Conservation (phyloP, 2,113 vertebrate genomes). For the Myiozetetes cayanensis region DNA sequence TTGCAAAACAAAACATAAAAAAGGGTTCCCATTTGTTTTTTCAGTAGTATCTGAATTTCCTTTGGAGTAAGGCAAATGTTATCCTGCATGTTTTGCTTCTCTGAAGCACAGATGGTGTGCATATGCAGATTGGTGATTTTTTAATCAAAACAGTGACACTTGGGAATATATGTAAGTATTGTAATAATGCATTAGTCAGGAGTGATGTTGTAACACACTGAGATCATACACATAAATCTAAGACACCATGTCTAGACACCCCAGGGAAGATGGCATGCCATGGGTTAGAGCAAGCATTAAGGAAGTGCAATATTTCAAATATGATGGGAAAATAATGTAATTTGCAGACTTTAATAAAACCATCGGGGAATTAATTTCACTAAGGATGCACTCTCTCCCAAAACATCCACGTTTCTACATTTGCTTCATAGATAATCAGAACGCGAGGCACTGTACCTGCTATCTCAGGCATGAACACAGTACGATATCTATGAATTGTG, state of each 20-base stretch:
- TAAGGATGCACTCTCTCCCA: conserved; percentile 62
- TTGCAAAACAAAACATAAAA: conserved; percentile 31
- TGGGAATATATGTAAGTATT: conserved; percentile 86
- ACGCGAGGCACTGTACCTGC: conserved; percentile 68
- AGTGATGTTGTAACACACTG: conserved; percentile 83
- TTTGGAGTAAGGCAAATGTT: conserved; percentile 71
- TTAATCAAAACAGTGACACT: conserved; percentile 86
- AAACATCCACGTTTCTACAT: conserved; percentile 61
- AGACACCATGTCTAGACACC: conserved; percentile 79
- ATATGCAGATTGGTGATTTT: conserved; percentile 88
- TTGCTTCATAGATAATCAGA: conserved; percentile 70
- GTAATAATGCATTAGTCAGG: conserved; percentile 82
- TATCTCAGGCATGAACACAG: conserved; percentile 70
- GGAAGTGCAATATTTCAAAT: conserved; percentile 77
- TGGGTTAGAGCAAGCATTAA: conserved; percentile 76
- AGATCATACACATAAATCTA: conserved; percentile 83
- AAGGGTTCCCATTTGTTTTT: conserved; percentile 58
- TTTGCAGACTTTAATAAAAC: conserved; percentile 81
- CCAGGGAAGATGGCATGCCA: conserved; percentile 78
- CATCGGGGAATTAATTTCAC: conserved; percentile 79
- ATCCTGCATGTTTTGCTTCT: conserved; percentile 75
- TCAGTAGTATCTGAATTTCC: conserved; percentile 64
- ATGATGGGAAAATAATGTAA: conserved; percentile 79
- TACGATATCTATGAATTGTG: conserved; percentile 60
- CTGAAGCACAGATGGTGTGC: conserved; percentile 83